Evolutionary conservation across 2,888 invertebrate genomes (phyloP), one percentile per base, ranked within the genome.

Genomic region (Schizaphis graminum): DNA sequence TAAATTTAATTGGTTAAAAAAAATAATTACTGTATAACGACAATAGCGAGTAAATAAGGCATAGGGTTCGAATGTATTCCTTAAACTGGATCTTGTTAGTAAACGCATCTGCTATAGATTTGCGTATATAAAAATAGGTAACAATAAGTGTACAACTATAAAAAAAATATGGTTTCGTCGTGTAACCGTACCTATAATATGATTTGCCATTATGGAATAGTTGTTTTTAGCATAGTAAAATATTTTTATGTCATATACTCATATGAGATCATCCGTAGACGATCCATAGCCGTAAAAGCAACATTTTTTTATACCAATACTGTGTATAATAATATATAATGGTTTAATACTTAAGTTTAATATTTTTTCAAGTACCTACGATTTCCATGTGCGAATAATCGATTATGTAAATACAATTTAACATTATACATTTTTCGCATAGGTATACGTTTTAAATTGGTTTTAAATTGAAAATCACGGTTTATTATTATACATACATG

Each of bases 371-470:
- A 77, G 21, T 35, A n/a, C n/a, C n/a, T n/a, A 77, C 49, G 0
- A 67, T 89, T 61, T 89, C 16, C 8, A 61, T 67, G 89, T 49
- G 67, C n/a, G 10, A 44, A 89, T 89, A 89, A 89, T 89, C 61
- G 89, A 89, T 89, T 89, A 89, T 61, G 91, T 77, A 77, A 91
- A 84, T 91, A 16, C 2, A 84, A 28, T 77, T 49, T 41, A 26
- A 84, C 35, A 90, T 24, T 88, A 88, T 35, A 28, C 28, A 57
- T 44, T 11, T 57, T 89, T 44, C 44, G 3, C 89, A 57, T 47
- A n/a, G n/a, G 4, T 44, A 47, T 44, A 89, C 77, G 35, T 77
- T 77, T 26, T 44, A 8, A 44, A 57, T 57, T 41, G 26, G 35
- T 77, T 77, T 26, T 44, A 8, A 44, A 57, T 57, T 41, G 26